Evolutionary conservation across 2,113 vertebrate species (phyloP).

Genomic region (Hippopotamus amphibius): DNA sequence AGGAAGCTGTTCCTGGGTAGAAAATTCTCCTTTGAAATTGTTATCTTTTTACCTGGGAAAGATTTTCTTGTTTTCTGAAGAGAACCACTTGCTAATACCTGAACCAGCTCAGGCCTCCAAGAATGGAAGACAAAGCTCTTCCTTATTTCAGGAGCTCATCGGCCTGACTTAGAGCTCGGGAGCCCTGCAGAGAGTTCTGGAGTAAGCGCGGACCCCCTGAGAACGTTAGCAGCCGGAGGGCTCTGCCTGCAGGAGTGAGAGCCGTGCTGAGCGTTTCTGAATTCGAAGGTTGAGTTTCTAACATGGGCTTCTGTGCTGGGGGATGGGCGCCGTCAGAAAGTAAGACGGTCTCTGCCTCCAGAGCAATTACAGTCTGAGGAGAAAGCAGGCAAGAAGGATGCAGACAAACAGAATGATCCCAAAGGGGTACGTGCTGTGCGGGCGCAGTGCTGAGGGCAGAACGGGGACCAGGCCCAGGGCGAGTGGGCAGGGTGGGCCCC

Average conservation of each 20-base stretch:
- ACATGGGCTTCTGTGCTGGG: fast-evolving
- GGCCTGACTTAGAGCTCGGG: not conserved
- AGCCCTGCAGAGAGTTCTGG: not conserved
- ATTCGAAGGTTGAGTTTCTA: not conserved
- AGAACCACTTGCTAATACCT: constrained; percentile 18
- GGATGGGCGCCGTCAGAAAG: not conserved
- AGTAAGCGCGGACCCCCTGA: not conserved
- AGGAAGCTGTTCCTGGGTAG: not conserved
- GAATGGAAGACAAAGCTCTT: not conserved
- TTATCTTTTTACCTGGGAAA: constrained; percentile 57
- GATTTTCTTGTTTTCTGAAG: constrained; percentile 1
- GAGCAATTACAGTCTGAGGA: not conserved
- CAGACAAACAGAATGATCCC: too few relatives aligned
- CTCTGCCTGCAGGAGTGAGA: not conserved
- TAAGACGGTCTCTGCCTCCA: not conserved
- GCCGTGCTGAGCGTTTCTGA: fast-evolving
- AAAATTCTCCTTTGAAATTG: constrained; percentile 42
- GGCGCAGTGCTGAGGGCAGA: not conserved
- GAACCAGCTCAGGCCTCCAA: not conserved
- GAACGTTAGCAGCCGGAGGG: not conserved
- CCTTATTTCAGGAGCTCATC: not conserved
- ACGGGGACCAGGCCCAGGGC: not conserved
- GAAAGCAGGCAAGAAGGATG: not conserved
- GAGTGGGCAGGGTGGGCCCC: not conserved
- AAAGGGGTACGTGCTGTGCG: not conserved